Percentiles rank a stretch among this genome's conserved stretches.
Evolutionary conservation across 2,113 vertebrate genomes (phyloP).

Genomic region (Pseudopipra pipra): DNA sequence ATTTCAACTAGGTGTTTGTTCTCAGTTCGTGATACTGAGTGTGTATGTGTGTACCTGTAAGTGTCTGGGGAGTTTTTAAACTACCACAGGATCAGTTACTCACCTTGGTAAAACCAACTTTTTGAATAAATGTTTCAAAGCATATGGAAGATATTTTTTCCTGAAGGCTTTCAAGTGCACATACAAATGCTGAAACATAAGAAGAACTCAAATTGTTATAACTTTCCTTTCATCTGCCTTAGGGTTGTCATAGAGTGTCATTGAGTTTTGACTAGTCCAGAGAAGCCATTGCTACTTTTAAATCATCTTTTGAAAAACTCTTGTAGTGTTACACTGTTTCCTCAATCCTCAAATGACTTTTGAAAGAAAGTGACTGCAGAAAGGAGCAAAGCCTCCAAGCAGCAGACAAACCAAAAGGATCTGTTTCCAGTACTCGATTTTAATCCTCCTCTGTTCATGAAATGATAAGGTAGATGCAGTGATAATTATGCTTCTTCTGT

Average conservation of each 20-base stretch:
- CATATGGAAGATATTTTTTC: background rate
- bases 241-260: background rate
- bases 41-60: background rate
- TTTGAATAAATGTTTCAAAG: background rate
- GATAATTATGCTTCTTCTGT: background rate
- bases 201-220: background rate
- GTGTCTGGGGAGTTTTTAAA: background rate
- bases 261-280: background rate
- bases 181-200: background rate
- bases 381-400: background rate
- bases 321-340: background rate
- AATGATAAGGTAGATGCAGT: background rate
- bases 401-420: background rate
- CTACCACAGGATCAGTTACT: background rate
- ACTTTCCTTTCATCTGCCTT: background rate
- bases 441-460: background rate
- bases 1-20: background rate
- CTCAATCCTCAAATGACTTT: background rate
- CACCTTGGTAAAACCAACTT: background rate
- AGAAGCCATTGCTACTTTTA: background rate
- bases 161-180: background rate
- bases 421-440: accelerated
- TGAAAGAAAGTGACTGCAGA: background rate
- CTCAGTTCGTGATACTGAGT: background rate
- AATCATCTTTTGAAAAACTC: background rate